These are phyloP conservation scores for Cliona cf. orientalis DNA, from an alignment of 37 sponge, comb jelly and placozoan genomes.

Conservation along the genomic window DNA sequence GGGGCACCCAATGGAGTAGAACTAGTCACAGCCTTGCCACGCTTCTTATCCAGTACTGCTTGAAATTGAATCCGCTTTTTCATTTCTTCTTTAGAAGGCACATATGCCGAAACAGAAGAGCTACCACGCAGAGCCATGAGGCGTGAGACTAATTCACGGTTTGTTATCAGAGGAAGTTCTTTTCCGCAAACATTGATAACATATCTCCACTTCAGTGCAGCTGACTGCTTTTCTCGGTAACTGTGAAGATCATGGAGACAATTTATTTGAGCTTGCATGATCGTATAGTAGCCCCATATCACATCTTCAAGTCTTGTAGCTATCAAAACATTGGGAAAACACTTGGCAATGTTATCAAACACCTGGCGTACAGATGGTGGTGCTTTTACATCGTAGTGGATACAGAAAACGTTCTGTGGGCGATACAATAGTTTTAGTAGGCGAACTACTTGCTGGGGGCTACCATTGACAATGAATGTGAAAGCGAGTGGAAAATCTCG, in stretches of 20 bases:
- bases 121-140: slow-evolving; percentile 22
- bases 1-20: too few species aligned
- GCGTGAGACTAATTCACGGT: slow-evolving; percentile 40
- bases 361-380: neutral
- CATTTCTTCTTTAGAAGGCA: neutral
- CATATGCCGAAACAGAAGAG: neutral
- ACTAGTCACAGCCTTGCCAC: neutral
- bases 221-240: neutral
- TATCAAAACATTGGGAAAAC: slow-evolving; percentile 31
- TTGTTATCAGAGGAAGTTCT: slow-evolving; percentile 66
- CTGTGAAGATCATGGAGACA: slow-evolving; percentile 20
- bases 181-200: slow-evolving; percentile 58
- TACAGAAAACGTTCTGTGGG: slow-evolving; percentile 47
- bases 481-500: slow-evolving; percentile 30
- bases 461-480: slow-evolving; percentile 9
- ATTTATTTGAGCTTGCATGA: slow-evolving; percentile 40
- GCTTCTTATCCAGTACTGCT: neutral
- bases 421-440: slow-evolving; percentile 29
- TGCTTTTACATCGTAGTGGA: slow-evolving; percentile 36
- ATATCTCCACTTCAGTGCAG: slow-evolving; percentile 39
- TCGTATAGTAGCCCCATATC: slow-evolving; percentile 4
- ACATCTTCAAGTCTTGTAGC: slow-evolving; percentile 11
- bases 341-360: slow-evolving; percentile 20
- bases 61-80: neutral
- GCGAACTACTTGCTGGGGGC: slow-evolving; percentile 24